Base-by-base conservation (phyloP, 2,797 vertebrate species). In the Poeciliopsis turneri region DNA sequence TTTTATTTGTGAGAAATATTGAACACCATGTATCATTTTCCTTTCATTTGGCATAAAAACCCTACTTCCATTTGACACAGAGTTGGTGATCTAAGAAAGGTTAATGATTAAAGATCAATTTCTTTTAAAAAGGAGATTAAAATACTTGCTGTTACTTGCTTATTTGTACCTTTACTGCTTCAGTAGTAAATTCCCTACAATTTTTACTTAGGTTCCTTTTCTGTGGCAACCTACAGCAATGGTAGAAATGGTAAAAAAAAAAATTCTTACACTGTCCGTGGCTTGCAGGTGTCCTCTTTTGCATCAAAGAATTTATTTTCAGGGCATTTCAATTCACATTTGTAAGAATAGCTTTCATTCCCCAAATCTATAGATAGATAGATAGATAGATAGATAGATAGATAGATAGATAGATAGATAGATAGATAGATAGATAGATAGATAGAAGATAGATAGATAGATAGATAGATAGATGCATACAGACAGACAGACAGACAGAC, bases 221-320 rank as follows among this genome's bases (percentile, higher is more conserved):
- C 16, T 64, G 2, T 64, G 8, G 51, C 8, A 25, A 36, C 33
- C n/a, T 39, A 68, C 18, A 68, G 33, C 20, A 68, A 41, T 25
- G 18, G 16, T 23, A 39, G 3, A 36, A 66, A 66, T 66, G 18
- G 8, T 41, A 41, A 51, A 53, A 23, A 53, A 23, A 9, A 51
- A 20, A 33, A 1, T 39, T 72, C 93, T 93, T 91, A 96, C 95
- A 77, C 30, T 85, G 46, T 82, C 64, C 79, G 9, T 13, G 47
- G 46, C 30, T 83, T 92, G 86, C 93, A 94, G 16, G 0, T 43
- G 13, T 84, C 46, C 1, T 77, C 59, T 68, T 88, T 82, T 23
- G 16, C 83, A 59, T 93, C 78, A 25, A 78, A 89, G 78, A 90
- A 94, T 53, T 53, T 59, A 33, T 88, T 39, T 30, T 73, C 15